Evolutionary conservation across 2,113 vertebrate genomes (phyloP).

Genomic region (Zosterops pallidus): DNA sequence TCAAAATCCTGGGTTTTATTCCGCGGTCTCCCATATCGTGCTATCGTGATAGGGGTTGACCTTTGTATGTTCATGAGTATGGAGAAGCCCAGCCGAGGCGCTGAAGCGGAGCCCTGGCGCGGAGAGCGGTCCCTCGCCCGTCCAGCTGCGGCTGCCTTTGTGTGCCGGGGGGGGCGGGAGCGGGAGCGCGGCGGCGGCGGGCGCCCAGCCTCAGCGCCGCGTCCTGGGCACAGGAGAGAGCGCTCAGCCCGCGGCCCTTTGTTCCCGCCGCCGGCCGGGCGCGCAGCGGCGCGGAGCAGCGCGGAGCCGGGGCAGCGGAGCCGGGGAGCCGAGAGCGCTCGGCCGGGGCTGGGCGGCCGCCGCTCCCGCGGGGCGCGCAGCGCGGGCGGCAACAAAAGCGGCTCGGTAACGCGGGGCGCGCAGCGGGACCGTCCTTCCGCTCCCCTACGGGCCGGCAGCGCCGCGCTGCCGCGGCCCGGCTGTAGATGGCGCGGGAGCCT

Average conservation of each 20-base stretch:
- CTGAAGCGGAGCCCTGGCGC: constrained; percentile 48
- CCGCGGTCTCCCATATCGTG: constrained; percentile 97
- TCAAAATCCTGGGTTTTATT: constrained; percentile 99
- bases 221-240: constrained; percentile 46
- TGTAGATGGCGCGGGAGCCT: constrained; percentile 67
- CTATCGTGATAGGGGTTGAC: constrained; percentile 98
- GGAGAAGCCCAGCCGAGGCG: constrained; percentile 69
- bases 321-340: too few species aligned
- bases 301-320: not conserved
- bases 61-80: constrained; percentile 99
- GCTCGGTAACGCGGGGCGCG: too few species aligned
- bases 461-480: constrained; percentile 46
- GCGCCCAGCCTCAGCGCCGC: constrained; percentile 53
- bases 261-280: constrained; percentile 21
- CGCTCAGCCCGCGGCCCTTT: constrained; percentile 6
- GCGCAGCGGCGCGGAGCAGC: not conserved
- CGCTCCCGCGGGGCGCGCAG: too few species aligned
- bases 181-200: constrained; percentile 35
- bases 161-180: constrained; percentile 12
- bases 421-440: not conserved
- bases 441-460: not conserved
- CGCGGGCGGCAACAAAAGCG: too few species aligned
- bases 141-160: constrained; percentile 67
- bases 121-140: constrained; percentile 61
- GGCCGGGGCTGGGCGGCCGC: too few species aligned